These are phyloP conservation scores for Catalaphyllia jardinei DNA, from an alignment of 64 coral and sea anemone species.

Conservation along the genomic window DNA sequence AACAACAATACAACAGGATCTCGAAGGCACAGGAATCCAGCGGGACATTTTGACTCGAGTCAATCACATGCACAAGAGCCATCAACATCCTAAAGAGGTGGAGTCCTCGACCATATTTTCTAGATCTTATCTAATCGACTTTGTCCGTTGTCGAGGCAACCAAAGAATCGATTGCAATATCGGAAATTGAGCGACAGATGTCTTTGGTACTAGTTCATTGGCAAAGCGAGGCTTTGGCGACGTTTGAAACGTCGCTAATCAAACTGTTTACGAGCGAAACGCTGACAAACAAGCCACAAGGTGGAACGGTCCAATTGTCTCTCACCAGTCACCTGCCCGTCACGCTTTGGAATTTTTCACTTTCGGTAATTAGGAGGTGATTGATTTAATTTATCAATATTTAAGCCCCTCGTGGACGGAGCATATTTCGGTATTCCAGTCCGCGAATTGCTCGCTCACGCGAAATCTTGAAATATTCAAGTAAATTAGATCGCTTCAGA, in stretches of 20 bases:
- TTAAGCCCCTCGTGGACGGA: neutral
- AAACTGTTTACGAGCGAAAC: neutral
- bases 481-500: too few species aligned
- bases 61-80: neutral
- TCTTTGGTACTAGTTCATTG: neutral
- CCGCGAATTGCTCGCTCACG: neutral
- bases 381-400: conserved; percentile 28
- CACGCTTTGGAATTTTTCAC: neutral
- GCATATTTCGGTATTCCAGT: neutral
- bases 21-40: neutral
- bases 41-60: neutral
- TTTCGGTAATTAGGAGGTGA: conserved; percentile 12
- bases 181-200: conserved; percentile 31
- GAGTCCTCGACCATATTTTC: conserved; percentile 10
- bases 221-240: neutral
- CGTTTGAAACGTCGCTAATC: neutral
- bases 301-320: conserved; percentile 30
- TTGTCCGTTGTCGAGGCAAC: conserved; percentile 41
- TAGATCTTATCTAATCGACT: conserved; percentile 30
- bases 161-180: conserved; percentile 20
- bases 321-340: neutral
- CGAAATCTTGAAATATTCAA: neutral
- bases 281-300: neutral
- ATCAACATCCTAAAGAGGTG: conserved; percentile 8
- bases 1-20: neutral